Evolutionary conservation across 2,888 invertebrate species (phyloP).

Genomic region (Teleiodes luculella): DNA sequence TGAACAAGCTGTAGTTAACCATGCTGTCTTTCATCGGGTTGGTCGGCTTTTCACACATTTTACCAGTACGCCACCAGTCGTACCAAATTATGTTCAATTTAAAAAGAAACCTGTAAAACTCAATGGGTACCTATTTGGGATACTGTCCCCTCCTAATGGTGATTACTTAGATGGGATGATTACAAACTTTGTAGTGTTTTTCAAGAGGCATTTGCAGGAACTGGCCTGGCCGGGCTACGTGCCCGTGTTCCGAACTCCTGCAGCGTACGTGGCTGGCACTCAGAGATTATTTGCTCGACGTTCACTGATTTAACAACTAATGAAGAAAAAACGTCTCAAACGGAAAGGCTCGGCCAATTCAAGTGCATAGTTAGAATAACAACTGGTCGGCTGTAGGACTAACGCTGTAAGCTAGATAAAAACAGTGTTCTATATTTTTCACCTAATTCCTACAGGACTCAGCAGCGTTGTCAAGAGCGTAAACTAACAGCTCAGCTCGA

Average conservation of each 20-base stretch:
- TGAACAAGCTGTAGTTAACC: too few relatives aligned
- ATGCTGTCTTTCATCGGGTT: too few relatives aligned
- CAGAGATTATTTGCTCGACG: neutral
- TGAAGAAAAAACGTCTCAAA: neutral
- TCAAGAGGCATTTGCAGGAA: neutral
- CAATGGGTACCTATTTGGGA: neutral
- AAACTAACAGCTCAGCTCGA: too few relatives aligned
- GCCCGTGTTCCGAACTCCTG: neutral
- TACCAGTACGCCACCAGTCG: too few relatives aligned
- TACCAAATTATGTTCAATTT: neutral
- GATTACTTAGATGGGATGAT: too few relatives aligned
- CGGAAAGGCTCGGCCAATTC: neutral
- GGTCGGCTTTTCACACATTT: too few relatives aligned
- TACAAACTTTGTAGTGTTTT: neutral
- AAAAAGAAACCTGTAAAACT: neutral
- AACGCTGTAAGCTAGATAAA: too few relatives aligned
- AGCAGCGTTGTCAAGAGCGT: too few relatives aligned
- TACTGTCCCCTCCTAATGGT: neutral
- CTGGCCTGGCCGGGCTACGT: neutral
- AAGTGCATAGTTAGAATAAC: too few relatives aligned
- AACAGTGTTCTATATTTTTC: too few relatives aligned
- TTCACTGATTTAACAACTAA: neutral
- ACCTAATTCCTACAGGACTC: too few relatives aligned
- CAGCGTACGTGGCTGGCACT: neutral
- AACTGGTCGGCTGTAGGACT: too few relatives aligned